Evolutionary conservation across 1,140 invertebrate species (phyloP), one percentile per base, ranked within the genome.

Genomic region (Penaeus vannamei): DNA sequence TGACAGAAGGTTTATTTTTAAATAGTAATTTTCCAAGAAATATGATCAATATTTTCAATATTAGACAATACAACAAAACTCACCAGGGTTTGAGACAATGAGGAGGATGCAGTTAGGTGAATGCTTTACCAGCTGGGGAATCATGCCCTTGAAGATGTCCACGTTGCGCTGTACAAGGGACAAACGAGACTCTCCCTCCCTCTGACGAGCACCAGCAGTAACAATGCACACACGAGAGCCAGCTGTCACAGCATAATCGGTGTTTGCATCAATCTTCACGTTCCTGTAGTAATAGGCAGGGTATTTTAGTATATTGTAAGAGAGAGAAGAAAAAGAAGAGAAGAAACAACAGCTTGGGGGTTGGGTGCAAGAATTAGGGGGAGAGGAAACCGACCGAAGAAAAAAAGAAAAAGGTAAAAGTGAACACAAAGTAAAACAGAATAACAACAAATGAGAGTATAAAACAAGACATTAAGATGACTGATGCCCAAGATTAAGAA

Each of bases 161-260:
- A 97, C 96, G 93, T 98, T 98, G 76, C 97, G 94, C 93, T 98
- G 96, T 59, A 98, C 97, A 32, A 98, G 93, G 91, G 96, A 95
- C 36, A 98, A 93, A 23, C 97, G 94, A 5, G 95, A 95, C 93
- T 98, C 97, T 0, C 97, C 97, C 92, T 98, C 97, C 77, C 96
- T 95, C 93, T 98, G 97, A 32, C 97, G 94, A 23, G 96, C 97
- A 7, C 97, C 97, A 12, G 97, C 97, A 0, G 97, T 98, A 64
- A 98, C 95, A 60, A 98, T 96, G 92, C 97, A 97, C 7, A 98
- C 93, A 87, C 95, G 95, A 0, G 97, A 98, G 79, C 96, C 96
- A 80, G 95, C 96, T 36, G 96, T 96, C 1, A 95, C 94, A 0
- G 95, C 93, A 92, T 97, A 98, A 93, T 98, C 97, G 95, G 92